Evolutionary conservation across 2,888 invertebrate genomes (phyloP), one percentile per base, ranked within the genome.

Genomic region (Plebejus anna): DNA sequence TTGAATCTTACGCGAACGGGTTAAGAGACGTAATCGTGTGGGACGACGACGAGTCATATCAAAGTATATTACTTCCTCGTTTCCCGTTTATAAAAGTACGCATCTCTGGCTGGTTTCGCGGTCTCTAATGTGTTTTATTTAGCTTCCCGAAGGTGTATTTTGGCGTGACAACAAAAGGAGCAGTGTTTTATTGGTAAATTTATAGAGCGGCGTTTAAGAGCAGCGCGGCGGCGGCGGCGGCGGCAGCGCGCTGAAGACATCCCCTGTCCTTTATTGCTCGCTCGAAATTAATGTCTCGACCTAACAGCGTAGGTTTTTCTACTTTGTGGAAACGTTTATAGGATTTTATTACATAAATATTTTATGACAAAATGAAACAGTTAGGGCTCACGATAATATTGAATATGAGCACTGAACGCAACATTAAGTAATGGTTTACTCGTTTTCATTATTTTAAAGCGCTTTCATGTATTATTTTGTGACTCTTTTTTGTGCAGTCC

Each of bases 201-300:
- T 91, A 90, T 90, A 88, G 87, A 89, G 88, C 85, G 82, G 83
- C 85, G 88, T 89, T 91, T 90, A 89, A 89, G 87, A 90, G 86
- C 88, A 86, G 86, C 87, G 85, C 86, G 16, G 55, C 55, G 55
- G 47, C 47, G 47, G 81, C 85, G 79, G 83, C 83, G 83, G 77
- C 79, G 81, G 78, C 79, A 80, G 82, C 82, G 83, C 84, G 85
- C 86, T 86, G 87, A 90, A 90, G 89, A 90, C 89, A 88, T 89
- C 86, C 86, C 86, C 87, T 89, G 89, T 86, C 88, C 90, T 92
- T 92, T 93, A 93, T 93, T 93, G 91, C 93, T 90, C 85, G 90
- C 88, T 88, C 89, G 88, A 93, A 92, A 93, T 93, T 93, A 93
- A 92, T 93, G 91, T 90, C 90, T 87, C 89, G 87, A 90, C 90